Evolutionary conservation across 2,888 invertebrate genomes (phyloP).

Genomic region (Heterodera filipjevi): DNA sequence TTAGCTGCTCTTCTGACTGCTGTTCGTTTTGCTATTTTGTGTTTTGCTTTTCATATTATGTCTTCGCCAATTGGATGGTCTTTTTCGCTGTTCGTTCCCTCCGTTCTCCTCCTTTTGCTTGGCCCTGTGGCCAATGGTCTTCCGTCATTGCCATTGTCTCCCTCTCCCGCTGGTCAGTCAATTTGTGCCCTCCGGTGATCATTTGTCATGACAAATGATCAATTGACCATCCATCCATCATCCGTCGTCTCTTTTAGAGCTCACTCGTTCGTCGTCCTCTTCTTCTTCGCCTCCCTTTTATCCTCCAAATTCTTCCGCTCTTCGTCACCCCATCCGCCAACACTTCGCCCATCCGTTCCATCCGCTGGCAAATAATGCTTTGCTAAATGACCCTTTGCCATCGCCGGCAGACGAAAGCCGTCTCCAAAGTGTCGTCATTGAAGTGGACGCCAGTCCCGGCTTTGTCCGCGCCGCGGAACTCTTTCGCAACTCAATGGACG

Average conservation of each 20-base stretch:
- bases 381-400: neutral
- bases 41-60: neutral
- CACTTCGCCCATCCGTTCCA: neutral
- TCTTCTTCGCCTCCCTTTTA: neutral
- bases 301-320: neutral
- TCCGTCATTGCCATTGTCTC: neutral
- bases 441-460: slow-evolving; percentile 31
- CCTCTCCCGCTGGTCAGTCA: neutral
- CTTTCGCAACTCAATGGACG: slow-evolving; percentile 43
- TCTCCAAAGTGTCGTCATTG: slow-evolving; percentile 14
- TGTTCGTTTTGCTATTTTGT: neutral
- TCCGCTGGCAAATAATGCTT: neutral
- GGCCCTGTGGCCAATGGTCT: neutral
- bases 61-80: neutral
- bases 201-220: too few relatives aligned
- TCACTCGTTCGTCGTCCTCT: neutral
- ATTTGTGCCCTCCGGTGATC: too few relatives aligned
- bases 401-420: slow-evolving; percentile 2
- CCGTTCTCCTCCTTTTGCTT: neutral
- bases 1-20: neutral
- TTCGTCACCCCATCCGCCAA: neutral
- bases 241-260: neutral
- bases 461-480: slow-evolving; percentile 48
- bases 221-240: too few relatives aligned
- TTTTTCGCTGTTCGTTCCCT: neutral